Evolutionary conservation across 2,888 invertebrate genomes (phyloP).

Genomic region (Boloria euphrosyne): DNA sequence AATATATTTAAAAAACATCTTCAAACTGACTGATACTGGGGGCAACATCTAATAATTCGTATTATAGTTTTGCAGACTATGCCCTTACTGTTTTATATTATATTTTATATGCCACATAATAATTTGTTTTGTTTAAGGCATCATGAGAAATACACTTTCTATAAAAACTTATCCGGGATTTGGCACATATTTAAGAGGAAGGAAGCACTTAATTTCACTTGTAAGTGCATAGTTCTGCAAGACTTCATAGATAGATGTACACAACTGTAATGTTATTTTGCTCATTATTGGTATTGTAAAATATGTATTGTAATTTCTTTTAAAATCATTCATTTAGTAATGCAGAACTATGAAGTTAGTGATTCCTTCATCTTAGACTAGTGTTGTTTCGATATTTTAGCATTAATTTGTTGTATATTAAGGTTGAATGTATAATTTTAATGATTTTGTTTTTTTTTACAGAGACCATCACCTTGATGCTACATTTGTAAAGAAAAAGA

Average conservation of each 20-base stretch:
- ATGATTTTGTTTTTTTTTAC: conserved; percentile 45
- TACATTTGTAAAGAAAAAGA: conserved; percentile 75
- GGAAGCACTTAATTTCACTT: conserved; percentile 50
- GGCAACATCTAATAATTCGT: no score
- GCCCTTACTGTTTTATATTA: conserved; percentile 57
- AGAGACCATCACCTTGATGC: conserved; percentile 70
- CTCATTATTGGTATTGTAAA: conserved; percentile 8
- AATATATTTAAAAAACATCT: no score
- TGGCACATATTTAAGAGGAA: conserved; percentile 76
- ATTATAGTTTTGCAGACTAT: conserved; percentile 59
- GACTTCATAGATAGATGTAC: conserved; percentile 36
- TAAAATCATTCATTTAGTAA: conserved; percentile 17
- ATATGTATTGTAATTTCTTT: conserved; percentile 9
- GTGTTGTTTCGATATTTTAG: not conserved
- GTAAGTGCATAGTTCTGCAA: conserved; percentile 82
- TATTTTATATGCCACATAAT: conserved; percentile 2
- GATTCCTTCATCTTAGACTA: conserved; percentile 14
- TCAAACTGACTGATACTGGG: no score
- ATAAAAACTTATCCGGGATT: conserved; percentile 75
- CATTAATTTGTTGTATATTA: not conserved
- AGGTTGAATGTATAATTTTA: not conserved
- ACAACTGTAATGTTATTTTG: conserved; percentile 4
- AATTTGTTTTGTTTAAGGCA: conserved; percentile 55
- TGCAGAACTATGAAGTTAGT: conserved; percentile 45
- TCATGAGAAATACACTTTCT: conserved; percentile 67